Percentiles rank a stretch among this genome's conserved stretches.
Evolutionary conservation across 2,797 vertebrate genomes (phyloP).

Genomic region (Eospalax fontanierii): DNA sequence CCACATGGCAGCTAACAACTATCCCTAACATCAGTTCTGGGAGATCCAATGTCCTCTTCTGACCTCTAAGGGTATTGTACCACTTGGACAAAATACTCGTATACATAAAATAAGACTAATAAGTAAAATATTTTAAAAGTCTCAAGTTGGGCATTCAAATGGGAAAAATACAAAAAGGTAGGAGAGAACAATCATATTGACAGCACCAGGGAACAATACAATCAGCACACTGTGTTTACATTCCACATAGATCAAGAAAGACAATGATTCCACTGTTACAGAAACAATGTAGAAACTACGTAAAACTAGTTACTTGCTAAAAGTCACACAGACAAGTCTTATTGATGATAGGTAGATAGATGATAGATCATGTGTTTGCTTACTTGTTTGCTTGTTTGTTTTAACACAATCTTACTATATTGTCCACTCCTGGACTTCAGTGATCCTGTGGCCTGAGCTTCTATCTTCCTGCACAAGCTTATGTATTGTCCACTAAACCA

Average conservation of each 20-base stretch:
- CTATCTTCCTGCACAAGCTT: background rate
- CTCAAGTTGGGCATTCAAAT: background rate
- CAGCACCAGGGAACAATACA: background rate
- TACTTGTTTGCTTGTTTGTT: background rate
- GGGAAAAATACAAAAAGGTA: background rate
- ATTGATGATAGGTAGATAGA: background rate
- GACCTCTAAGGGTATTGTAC: too few species aligned
- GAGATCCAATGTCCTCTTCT: too few species aligned
- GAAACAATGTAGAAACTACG: background rate
- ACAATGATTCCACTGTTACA: conserved; percentile 2
- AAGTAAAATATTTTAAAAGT: conserved; percentile 1
- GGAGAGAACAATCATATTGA: background rate
- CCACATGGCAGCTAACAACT: too few species aligned
- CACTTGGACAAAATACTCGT: too few species aligned
- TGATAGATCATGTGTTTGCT: too few species aligned
- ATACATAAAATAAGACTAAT: too few species aligned
- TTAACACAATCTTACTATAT: background rate
- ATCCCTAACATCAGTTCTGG: too few species aligned
- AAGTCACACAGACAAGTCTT: background rate
- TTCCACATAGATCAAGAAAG: background rate
- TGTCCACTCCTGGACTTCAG: background rate
- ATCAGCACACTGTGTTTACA: background rate
- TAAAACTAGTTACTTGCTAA: background rate
- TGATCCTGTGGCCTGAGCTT: background rate
- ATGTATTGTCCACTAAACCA: background rate